Percentiles rank a stretch among this genome's conserved stretches.
Evolutionary conservation across 2,113 vertebrate species (phyloP).

Genomic region (Oncorhynchus keta): DNA sequence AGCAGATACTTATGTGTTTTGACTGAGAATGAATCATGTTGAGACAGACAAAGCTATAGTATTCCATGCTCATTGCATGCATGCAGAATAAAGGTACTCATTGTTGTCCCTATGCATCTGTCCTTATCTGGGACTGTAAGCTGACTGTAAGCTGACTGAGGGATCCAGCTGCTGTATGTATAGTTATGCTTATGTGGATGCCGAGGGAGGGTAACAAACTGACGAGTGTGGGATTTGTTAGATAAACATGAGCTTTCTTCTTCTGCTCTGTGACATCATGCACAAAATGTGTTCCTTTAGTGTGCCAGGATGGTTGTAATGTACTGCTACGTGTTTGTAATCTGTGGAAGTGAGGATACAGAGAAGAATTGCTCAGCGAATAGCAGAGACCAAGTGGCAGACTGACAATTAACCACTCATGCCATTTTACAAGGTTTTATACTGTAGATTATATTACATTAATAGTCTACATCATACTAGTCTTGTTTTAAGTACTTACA

Average conservation of each 20-base stretch:
- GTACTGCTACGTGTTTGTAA: not conserved
- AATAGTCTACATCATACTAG: not conserved
- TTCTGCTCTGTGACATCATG: slow-evolving; percentile 1
- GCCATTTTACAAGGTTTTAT: not conserved
- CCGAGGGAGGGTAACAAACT: not conserved
- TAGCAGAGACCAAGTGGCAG: not conserved
- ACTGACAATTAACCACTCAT: not conserved
- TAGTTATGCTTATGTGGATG: slow-evolving; percentile 7
- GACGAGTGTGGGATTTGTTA: slow-evolving; percentile 1
- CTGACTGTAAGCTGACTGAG: not conserved
- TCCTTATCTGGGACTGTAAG: slow-evolving; percentile 11
- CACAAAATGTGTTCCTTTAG: not conserved
- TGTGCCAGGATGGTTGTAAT: not conserved
- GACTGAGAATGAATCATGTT: not conserved
- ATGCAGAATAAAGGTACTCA: slow-evolving; percentile 27
- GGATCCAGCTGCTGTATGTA: slow-evolving; percentile 15
- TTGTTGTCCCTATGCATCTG: slow-evolving; percentile 16
- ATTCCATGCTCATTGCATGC: not conserved
- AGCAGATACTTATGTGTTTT: not conserved
- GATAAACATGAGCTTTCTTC: slow-evolving; percentile 10
- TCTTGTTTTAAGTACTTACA: not conserved
- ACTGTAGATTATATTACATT: not conserved
- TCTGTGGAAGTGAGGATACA: not conserved
- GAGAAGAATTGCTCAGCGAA: not conserved
- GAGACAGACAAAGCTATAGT: slow-evolving; percentile 5